Conservation (phyloP, 2,888 invertebrate genomes). For the Abrostola tripartita region DNA sequence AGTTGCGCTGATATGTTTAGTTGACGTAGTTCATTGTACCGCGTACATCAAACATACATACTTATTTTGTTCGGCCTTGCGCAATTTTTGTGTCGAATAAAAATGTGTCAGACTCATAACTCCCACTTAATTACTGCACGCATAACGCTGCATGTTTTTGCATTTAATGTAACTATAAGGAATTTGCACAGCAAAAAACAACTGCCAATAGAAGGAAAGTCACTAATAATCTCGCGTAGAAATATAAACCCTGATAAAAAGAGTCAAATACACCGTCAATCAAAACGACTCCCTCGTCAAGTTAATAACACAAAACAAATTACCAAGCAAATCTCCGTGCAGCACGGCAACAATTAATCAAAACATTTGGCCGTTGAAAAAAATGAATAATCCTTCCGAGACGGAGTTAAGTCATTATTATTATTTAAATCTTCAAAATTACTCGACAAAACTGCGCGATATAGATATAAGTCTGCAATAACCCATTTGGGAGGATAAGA, state of each 20-base stretch:
- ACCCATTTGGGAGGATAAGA: conserved; percentile 88
- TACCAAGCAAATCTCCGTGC: conserved; percentile 75
- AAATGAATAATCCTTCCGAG: conserved; percentile 75
- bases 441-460: conserved; percentile 78
- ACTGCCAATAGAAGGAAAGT: conserved; percentile 6
- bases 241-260: conserved; percentile 57
- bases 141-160: not conserved
- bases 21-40: conserved; percentile 42
- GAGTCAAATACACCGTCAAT: conserved; percentile 72
- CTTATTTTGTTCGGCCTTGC: conserved; percentile 16
- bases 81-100: conserved; percentile 23
- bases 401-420: conserved; percentile 73
- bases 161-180: too few relatives aligned
- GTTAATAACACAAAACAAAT: conserved; percentile 86
- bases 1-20: conserved; percentile 35
- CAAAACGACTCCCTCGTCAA: conserved; percentile 83
- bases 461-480: conserved; percentile 86
- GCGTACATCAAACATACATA: conserved; percentile 10
- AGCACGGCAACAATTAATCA: conserved; percentile 83
- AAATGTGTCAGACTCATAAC: conserved; percentile 3
- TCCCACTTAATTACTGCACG: not conserved
- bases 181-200: conserved; percentile 6
- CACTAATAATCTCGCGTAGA: conserved; percentile 22
- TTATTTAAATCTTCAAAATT: conserved; percentile 86
- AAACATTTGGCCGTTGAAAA: conserved; percentile 72